Evolutionary conservation across 2,797 vertebrate species (phyloP).

Genomic region (Sebastolobus altivelis): DNA sequence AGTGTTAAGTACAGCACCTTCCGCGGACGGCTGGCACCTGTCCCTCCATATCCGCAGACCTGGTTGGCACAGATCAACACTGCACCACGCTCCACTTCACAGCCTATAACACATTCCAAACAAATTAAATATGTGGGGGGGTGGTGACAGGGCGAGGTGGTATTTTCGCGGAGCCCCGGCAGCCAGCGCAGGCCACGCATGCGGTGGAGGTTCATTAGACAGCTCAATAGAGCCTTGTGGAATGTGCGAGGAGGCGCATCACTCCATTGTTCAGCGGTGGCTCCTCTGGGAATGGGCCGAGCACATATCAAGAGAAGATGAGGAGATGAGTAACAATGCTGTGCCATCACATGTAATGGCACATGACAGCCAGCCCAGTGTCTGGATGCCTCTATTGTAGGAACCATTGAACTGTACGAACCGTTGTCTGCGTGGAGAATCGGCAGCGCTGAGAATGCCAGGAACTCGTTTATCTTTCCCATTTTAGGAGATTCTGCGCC

Average conservation of each 20-base stretch:
- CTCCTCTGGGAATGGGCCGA: conserved; percentile 69
- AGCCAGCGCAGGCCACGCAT: too few species aligned
- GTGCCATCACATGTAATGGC: conserved; percentile 71
- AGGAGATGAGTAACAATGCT: conserved; percentile 68
- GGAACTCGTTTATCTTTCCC: conserved; percentile 51
- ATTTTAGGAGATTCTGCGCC: conserved; percentile 51
- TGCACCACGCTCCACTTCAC: conserved; percentile 71
- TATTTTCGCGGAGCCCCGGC: conserved; percentile 66
- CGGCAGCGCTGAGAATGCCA: conserved; percentile 38
- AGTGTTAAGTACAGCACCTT: conserved; percentile 73
- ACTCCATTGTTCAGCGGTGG: conserved; percentile 74
- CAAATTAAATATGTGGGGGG: conserved; percentile 66
- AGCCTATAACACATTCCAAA: conserved; percentile 75
- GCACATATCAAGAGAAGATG: conserved; percentile 65
- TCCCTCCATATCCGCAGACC: conserved; percentile 69
- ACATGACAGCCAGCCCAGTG: conserved; percentile 68
- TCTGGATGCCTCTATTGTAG: conserved; percentile 63
- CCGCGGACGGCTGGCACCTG: conserved; percentile 69
- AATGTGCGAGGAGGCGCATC: conserved; percentile 73
- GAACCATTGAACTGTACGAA: conserved; percentile 45
- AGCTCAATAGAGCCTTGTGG: conserved; percentile 75
- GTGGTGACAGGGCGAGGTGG: conserved; percentile 50
- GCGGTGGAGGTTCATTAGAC: conserved; percentile 79
- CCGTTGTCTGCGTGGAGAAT: conserved; percentile 56
- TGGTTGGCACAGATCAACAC: conserved; percentile 66